A percentile compares a stretch with the other conserved stretches of the same genome.
Conservation (phyloP, 2,888 invertebrate genomes). For the Stictocephala bisonia region DNA sequence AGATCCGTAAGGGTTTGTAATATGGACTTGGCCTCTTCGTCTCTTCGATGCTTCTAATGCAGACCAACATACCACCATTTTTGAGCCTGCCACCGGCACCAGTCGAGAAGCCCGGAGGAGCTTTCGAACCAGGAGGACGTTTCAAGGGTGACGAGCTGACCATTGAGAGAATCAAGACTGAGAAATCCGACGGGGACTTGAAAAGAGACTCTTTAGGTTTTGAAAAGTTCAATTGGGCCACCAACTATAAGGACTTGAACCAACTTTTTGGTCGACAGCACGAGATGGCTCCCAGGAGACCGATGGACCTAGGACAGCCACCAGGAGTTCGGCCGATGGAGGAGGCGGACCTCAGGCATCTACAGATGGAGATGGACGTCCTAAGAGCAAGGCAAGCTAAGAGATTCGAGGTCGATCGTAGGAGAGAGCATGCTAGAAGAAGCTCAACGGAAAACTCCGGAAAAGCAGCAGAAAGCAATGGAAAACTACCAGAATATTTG, state of each 20-base stretch:
- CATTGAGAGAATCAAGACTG: constrained; percentile 28
- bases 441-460: constrained; percentile 8
- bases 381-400: constrained; percentile 4
- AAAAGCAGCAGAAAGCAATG: constrained; percentile 23
- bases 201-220: constrained; percentile 12
- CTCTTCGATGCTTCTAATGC: constrained; percentile 44
- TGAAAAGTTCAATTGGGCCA: constrained; percentile 28
- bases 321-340: constrained; percentile 14
- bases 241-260: constrained; percentile 31
- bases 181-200: neutral
- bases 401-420: neutral
- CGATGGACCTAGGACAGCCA: neutral
- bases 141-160: constrained; percentile 24
- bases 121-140: constrained; percentile 30
- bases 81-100: constrained; percentile 27
- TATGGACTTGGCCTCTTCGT: neutral
- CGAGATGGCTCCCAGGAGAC: constrained; percentile 6
- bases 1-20: neutral
- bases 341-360: constrained; percentile 36
- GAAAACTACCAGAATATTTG: constrained; percentile 37
- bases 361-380: constrained; percentile 42
- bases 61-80: constrained; percentile 34
- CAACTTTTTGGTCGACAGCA: constrained; percentile 6
- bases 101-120: neutral
- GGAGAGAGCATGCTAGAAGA: constrained; percentile 11